A percentile compares a stretch with the other conserved stretches of the same genome.
Conservation (phyloP, 2,797 vertebrate genomes). For the Oophaga sylvatica region DNA sequence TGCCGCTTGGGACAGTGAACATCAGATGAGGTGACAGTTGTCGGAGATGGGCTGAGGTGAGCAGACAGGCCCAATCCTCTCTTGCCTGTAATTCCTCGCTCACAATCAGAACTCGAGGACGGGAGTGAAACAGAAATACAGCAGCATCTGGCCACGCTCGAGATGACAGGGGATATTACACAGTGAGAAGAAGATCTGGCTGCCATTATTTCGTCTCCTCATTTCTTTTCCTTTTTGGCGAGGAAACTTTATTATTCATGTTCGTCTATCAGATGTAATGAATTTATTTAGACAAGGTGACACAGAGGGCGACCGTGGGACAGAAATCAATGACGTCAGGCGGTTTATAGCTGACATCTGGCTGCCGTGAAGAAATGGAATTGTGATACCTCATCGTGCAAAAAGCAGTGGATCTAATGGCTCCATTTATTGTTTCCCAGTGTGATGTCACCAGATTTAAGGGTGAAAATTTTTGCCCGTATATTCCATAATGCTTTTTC, state of each 20-base stretch:
- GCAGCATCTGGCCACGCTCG: constrained; percentile 18
- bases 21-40: constrained; percentile 73
- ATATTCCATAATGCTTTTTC: neutral
- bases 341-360: neutral
- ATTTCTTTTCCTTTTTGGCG: constrained; percentile 24
- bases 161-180: constrained; percentile 60
- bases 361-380: constrained; percentile 10
- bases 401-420: neutral
- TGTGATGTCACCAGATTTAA: neutral
- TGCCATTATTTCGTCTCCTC: constrained; percentile 39
- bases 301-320: constrained; percentile 13
- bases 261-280: constrained; percentile 63
- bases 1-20: constrained; percentile 69
- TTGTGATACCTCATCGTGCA: constrained; percentile 12
- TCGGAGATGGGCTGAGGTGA: constrained; percentile 64
- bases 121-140: constrained; percentile 66
- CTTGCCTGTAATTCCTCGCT: constrained; percentile 61
- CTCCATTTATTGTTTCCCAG: neutral
- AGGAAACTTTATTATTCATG: constrained; percentile 52
- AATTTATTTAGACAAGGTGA: neutral
- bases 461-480: neutral
- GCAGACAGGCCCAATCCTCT: constrained; percentile 67
- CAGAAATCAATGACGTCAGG: constrained; percentile 3
- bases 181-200: constrained; percentile 57
- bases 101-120: constrained; percentile 58